phyloP scores from a whole-genome alignment of 2,797 vertebrate species.

The Rhinophrynus dorsalis region DNA sequence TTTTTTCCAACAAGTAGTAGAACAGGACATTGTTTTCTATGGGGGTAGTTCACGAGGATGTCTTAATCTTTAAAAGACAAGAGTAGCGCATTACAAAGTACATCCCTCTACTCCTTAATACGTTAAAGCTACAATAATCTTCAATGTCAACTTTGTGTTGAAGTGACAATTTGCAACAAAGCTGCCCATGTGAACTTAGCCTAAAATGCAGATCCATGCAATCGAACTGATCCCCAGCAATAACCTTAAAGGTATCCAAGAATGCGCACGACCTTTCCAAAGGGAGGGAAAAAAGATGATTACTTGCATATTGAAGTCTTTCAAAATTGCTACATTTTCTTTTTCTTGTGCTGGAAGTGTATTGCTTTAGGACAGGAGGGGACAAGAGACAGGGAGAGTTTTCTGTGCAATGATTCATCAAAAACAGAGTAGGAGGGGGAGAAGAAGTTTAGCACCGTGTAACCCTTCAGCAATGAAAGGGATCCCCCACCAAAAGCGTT shows the following conservation, averaged over 20 bases:
- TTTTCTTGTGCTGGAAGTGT: conserved; percentile 36
- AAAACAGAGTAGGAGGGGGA: background rate
- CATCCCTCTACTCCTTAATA: too few species aligned
- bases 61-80: too few species aligned
- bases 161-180: too few species aligned
- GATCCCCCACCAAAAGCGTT: conserved; percentile 1
- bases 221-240: too few species aligned
- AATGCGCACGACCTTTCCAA: background rate
- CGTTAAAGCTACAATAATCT: too few species aligned
- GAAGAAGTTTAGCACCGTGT: conserved; percentile 33
- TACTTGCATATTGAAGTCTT: background rate
- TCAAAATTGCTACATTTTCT: conserved; percentile 39
- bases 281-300: background rate
- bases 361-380: conserved; percentile 33
- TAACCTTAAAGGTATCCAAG: background rate
- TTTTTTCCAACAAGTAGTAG: too few species aligned
- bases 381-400: background rate
- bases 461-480: conserved; percentile 26
- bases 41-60: too few species aligned
- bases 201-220: too few species aligned
- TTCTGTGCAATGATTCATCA: conserved; percentile 23
- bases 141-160: too few species aligned
- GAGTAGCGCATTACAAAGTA: too few species aligned
- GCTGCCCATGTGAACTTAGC: too few species aligned
- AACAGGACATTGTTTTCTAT: too few species aligned